Evolutionary conservation across 2,888 invertebrate species (phyloP).

Genomic region (Pterostichus madidus): DNA sequence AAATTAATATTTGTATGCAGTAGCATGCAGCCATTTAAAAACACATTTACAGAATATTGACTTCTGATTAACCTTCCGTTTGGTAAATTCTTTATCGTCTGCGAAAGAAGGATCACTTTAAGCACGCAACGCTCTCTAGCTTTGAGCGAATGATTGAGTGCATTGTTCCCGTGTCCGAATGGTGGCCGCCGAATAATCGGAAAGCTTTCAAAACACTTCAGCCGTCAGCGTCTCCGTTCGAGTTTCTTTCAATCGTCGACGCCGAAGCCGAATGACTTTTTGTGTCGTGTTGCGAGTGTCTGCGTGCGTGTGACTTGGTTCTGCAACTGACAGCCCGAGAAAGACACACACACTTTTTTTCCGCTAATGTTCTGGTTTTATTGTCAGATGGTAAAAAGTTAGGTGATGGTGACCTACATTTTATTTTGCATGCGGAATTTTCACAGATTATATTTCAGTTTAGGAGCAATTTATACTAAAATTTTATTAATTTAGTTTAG

Average conservation of each 20-base stretch:
- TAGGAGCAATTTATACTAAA: too few species aligned
- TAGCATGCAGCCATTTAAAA: too few species aligned
- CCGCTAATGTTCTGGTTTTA: conserved; percentile 39
- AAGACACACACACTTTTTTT: conserved; percentile 32
- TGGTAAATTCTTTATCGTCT: background rate
- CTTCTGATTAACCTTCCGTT: conserved; percentile 19
- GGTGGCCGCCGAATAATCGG: conserved; percentile 61
- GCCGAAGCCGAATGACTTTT: conserved; percentile 35
- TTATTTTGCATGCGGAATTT: conserved; percentile 35
- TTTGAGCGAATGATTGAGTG: conserved; percentile 43
- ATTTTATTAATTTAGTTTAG: background rate
- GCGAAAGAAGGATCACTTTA: background rate
- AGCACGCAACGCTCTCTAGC: conserved; percentile 7
- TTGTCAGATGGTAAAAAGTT: conserved; percentile 43
- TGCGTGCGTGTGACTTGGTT: conserved; percentile 24
- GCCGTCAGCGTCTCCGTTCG: conserved; percentile 38
- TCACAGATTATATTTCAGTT: background rate
- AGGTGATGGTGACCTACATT: conserved; percentile 32
- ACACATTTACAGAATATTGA: background rate
- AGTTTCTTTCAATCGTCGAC: conserved; percentile 46
- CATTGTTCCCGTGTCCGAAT: conserved; percentile 58
- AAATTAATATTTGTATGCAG: too few species aligned
- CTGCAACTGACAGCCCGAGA: conserved; percentile 35
- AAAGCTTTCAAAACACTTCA: conserved; percentile 63
- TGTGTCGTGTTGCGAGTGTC: conserved; percentile 10